These are phyloP conservation scores for Takifugu ocellatus DNA, from an alignment of 2,797 vertebrate species.

Conservation along the genomic window DNA sequence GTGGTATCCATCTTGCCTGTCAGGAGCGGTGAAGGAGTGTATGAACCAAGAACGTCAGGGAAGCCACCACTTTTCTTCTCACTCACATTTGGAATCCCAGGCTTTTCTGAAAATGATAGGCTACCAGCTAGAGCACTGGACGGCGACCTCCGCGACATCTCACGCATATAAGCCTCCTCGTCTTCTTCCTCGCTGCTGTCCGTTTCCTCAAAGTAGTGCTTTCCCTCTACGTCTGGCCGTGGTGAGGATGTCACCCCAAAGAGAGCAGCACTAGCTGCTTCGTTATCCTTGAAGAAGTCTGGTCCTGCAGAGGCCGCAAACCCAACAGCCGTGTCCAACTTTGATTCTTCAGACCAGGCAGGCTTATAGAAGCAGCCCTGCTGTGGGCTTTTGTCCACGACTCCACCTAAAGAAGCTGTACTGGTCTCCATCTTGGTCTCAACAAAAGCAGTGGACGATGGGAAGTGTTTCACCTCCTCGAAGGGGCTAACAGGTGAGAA, in stretches of 20 bases:
- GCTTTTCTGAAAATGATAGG: conserved; percentile 62
- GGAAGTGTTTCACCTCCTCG: conserved; percentile 75
- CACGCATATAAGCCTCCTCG: conserved; percentile 74
- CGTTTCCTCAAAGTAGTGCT: conserved; percentile 78
- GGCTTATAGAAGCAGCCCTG: conserved; percentile 79
- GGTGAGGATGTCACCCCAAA: conserved; percentile 81
- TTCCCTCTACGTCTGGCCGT: conserved; percentile 73
- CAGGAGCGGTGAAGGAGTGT: conserved; percentile 60
- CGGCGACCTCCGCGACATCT: conserved; percentile 66
- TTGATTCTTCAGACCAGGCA: conserved; percentile 64
- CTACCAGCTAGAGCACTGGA: conserved; percentile 32
- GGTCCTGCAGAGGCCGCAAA: conserved; percentile 52
- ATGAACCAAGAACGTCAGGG: conserved; percentile 74
- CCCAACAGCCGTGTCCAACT: conserved; percentile 51
- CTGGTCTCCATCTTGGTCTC: conserved; percentile 69
- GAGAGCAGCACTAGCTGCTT: conserved; percentile 73
- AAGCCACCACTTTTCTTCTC: conserved; percentile 45
- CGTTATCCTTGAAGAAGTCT: conserved; percentile 63
- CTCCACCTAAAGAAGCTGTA: conserved; percentile 41
- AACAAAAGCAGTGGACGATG: conserved; percentile 59
- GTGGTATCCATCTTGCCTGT: conserved; percentile 66
- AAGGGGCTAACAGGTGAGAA: conserved; percentile 80
- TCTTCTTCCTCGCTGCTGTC: conserved; percentile 82
- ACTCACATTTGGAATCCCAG: conserved; percentile 28
- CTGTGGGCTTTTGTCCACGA: conserved; percentile 72